A percentile compares a stretch with the other conserved stretches of the same genome.
phyloP scores from a whole-genome alignment of 2,888 invertebrate genomes.

The Uropetala carovei region DNA sequence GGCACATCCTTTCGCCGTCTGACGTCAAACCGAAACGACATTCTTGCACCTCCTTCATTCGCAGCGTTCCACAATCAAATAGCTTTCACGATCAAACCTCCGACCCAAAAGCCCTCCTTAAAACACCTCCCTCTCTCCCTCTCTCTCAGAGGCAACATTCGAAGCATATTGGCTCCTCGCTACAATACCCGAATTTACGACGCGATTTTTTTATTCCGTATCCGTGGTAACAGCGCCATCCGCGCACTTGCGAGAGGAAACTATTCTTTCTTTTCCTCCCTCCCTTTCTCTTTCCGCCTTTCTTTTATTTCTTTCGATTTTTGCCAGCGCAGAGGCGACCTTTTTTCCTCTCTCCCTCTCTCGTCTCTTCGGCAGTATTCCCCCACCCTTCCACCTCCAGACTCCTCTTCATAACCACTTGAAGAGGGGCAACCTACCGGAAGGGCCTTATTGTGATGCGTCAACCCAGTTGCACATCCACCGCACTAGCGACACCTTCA shows the following conservation, averaged over 20 bases:
- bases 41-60: no score
- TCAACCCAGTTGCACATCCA: no score
- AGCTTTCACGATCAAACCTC: background rate
- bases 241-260: no score
- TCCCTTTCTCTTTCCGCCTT: background rate
- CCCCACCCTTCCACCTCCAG: no score
- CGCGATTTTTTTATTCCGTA: background rate
- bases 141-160: background rate
- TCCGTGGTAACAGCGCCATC: background rate
- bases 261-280: background rate
- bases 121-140: no score
- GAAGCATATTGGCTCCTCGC: conserved; percentile 8
- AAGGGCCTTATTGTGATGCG: no score
- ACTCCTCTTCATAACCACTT: no score
- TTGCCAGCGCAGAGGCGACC: background rate
- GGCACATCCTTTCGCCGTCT: background rate
- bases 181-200: conserved; percentile 2
- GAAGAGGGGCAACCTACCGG: no score
- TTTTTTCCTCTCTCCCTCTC: background rate
- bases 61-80: no score
- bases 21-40: no score
- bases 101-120: background rate
- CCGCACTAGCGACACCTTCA: no score
- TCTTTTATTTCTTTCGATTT: background rate
- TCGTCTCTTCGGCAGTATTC: background rate